Evolutionary conservation across 2,113 vertebrate species (phyloP).

Genomic region (Forbesichthys papilliferus): DNA sequence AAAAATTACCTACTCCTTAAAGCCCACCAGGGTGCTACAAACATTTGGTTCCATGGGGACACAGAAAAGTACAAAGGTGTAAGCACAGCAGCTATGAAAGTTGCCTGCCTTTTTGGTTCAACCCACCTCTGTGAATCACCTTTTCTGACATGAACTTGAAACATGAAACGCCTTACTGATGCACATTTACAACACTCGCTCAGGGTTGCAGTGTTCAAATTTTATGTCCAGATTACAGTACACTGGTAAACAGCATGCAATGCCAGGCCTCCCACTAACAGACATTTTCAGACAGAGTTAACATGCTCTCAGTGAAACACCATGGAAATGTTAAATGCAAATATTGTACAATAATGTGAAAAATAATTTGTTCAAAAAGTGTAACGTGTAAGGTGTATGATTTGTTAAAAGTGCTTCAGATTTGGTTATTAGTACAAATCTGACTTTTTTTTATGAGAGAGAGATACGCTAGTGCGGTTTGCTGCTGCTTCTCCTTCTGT

Average conservation of each 20-base stretch:
- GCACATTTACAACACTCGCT: constrained; percentile 7
- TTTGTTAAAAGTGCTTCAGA: not conserved
- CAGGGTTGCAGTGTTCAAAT: not conserved
- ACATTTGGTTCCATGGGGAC: constrained; percentile 12
- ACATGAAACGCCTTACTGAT: too few species aligned
- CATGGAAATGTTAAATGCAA: not conserved
- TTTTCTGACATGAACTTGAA: too few species aligned
- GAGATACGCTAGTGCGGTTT: too few species aligned
- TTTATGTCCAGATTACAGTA: too few species aligned
- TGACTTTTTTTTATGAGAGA: not conserved
- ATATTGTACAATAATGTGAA: constrained; percentile 3
- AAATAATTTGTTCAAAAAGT: not conserved
- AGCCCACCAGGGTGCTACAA: constrained; percentile 2
- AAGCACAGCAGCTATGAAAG: not conserved
- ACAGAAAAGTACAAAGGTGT: not conserved
- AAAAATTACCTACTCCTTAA: not conserved
- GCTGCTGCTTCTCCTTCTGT: too few species aligned
- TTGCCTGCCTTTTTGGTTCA: too few species aligned
- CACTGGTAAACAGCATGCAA: constrained; percentile 29
- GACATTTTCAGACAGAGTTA: not conserved
- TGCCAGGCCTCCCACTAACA: not conserved
- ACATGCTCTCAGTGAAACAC: not conserved
- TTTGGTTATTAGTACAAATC: not conserved
- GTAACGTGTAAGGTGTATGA: not conserved
- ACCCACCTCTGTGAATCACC: too few species aligned